phyloP scores from a whole-genome alignment of 2,888 invertebrate genomes.

The Lycophotia porphyrea region DNA sequence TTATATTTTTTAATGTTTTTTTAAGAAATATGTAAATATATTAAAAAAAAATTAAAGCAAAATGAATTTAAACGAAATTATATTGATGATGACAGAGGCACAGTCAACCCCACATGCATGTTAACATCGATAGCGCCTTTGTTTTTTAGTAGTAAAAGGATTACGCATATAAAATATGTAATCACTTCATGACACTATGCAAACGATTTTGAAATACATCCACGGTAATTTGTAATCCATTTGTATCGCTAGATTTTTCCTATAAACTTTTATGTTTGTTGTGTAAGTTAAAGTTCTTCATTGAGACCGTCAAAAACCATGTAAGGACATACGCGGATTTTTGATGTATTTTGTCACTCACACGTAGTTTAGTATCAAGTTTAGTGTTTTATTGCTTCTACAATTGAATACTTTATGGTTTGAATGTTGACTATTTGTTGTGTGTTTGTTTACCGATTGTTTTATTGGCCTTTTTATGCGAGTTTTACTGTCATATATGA shows the following conservation, averaged over 20 bases:
- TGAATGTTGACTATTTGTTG: neutral
- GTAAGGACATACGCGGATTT: constrained; percentile 8
- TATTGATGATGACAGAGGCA: too few relatives aligned
- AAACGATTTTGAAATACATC: constrained; percentile 17
- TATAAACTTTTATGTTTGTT: constrained; percentile 36
- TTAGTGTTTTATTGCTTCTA: constrained; percentile 29
- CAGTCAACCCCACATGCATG: too few relatives aligned
- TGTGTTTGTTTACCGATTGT: neutral
- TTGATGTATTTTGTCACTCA: constrained; percentile 33
- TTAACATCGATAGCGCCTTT: too few relatives aligned
- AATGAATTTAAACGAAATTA: too few relatives aligned
- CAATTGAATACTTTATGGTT: neutral
- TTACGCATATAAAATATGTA: neutral
- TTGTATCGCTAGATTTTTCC: constrained; percentile 20
- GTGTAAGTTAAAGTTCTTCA: constrained; percentile 11
- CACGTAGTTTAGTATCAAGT: constrained; percentile 9
- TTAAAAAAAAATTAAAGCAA: too few relatives aligned
- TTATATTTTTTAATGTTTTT: too few relatives aligned
- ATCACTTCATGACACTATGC: too few relatives aligned
- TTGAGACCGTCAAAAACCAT: constrained; percentile 1
- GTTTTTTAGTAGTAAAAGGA: too few relatives aligned
- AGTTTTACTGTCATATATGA: neutral
- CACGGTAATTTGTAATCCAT: constrained; percentile 20
- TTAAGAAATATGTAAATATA: too few relatives aligned
- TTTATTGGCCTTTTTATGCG: neutral